Base-by-base conservation (phyloP, 2,888 invertebrate genomes). In the Hermodice carunculata region DNA sequence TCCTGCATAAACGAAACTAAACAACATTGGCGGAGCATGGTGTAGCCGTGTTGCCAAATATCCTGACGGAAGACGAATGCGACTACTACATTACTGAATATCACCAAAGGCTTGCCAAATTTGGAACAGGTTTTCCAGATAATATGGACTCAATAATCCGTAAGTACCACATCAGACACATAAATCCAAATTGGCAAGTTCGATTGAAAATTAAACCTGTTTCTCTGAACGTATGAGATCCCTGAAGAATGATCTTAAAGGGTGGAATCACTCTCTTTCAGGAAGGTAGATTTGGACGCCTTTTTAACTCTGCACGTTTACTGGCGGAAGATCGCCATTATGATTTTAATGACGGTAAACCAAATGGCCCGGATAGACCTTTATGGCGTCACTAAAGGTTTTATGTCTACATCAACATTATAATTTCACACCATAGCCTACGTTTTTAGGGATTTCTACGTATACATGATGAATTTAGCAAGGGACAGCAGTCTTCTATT, bases 241-340 rank as follows among this genome's bases (percentile, higher is more conserved):
- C 81, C 6, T 75, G 77, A 1, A 77, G 79, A 65, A 69, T 82
- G 1, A 61, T 80, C 42, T 70, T 74, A 11, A 81, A 80, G n/a
- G n/a, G n/a, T n/a, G n/a, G n/a, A n/a, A n/a, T n/a, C n/a, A n/a
- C n/a, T n/a, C n/a, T 56, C 51, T 77, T 54, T 81, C 81, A 43
- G 78, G 78, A n/a, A 73, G 81, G 14, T 78, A 81, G 4, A 77
- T 81, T 37, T 79, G 80, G 0, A 72, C 78, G 1, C 81, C 81
- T 5, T 80, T 81, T 0, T 81, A 81, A 64, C n/a, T n/a, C n/a
- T n/a, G 78, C 68, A 0, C 71, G 49, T 4, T 40, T 40, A 14
- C 28, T 67, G 29, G 63, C 56, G 3, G 64, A 64, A 22, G 64
- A 34, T 31, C n/a, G 53, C 4, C 24, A 34, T 24, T 67, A 64